Conservation (phyloP, 2,888 invertebrate genomes). For the Parnassius glacialis region DNA sequence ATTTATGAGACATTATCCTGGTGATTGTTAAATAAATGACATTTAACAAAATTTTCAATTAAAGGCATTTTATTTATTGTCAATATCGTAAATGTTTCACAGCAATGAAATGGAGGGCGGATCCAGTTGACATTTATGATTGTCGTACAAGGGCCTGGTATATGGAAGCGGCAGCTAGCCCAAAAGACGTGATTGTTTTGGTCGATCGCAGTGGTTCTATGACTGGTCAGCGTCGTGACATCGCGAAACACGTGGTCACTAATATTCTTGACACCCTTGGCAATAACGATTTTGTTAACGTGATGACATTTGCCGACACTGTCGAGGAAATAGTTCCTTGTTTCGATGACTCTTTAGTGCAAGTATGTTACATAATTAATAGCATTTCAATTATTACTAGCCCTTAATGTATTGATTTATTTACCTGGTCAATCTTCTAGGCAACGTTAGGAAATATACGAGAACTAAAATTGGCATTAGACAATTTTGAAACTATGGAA, state of each 20-base stretch:
- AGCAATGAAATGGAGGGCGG: constrained; percentile 90
- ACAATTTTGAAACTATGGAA: constrained; percentile 88
- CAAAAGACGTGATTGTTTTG: constrained; percentile 94
- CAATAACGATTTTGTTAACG: constrained; percentile 98
- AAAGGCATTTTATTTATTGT: background rate
- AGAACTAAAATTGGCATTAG: constrained; percentile 90
- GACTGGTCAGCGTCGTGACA: constrained; percentile 93
- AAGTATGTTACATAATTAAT: constrained; percentile 78
- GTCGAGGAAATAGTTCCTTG: constrained; percentile 92
- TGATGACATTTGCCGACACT: constrained; percentile 93
- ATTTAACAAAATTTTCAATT: too few relatives aligned
- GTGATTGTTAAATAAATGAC: constrained; percentile 60
- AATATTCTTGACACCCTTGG: constrained; percentile 97
- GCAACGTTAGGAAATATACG: constrained; percentile 92
- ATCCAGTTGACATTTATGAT: constrained; percentile 95
- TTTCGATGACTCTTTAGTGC: constrained; percentile 93
- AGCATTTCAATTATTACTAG: background rate
- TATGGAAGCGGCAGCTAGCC: constrained; percentile 98
- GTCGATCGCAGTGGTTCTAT: constrained; percentile 95
- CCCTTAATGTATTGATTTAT: background rate
- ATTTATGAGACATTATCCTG: constrained; percentile 98
- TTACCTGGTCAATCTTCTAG: constrained; percentile 64
- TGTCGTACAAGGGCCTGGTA: constrained; percentile 97
- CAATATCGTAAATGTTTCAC: constrained; percentile 30
- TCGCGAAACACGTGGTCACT: constrained; percentile 92